Conservation (phyloP, 2,797 vertebrate genomes). For the Chelon auratus region DNA sequence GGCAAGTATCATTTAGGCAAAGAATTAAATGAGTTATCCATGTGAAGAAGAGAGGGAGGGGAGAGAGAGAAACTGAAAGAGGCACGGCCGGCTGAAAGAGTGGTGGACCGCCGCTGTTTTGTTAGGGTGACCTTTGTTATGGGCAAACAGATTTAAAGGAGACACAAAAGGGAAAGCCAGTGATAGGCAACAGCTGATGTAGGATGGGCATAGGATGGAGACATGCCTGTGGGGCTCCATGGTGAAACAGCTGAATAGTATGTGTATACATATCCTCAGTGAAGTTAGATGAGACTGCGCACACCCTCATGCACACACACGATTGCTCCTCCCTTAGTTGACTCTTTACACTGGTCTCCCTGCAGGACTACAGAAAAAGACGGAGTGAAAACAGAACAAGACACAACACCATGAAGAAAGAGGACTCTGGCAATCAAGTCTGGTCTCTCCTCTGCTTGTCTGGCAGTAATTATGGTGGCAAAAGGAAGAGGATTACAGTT, state of each 20-base stretch:
- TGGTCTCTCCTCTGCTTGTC: constrained; percentile 47
- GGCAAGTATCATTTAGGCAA: constrained; percentile 51
- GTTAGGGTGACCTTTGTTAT: constrained; percentile 84
- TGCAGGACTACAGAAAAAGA: constrained; percentile 71
- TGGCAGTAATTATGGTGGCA: constrained; percentile 62
- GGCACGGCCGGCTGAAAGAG: constrained; percentile 44
- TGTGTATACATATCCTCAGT: constrained; percentile 63
- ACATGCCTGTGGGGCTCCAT: constrained; percentile 83
- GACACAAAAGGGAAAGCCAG: constrained; percentile 72
- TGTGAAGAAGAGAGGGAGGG: constrained; percentile 63
- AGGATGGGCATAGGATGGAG: constrained; percentile 61
- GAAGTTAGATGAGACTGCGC: constrained; percentile 65
- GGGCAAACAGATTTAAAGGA: constrained; percentile 82
- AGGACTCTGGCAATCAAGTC: constrained; percentile 40
- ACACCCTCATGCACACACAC: constrained; percentile 41
- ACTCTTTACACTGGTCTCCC: constrained; percentile 65
- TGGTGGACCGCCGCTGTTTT: constrained; percentile 71
- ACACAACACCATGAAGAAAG: constrained; percentile 66
- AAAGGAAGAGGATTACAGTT: constrained; percentile 74
- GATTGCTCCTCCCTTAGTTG: constrained; percentile 72
- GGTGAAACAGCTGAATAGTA: constrained; percentile 80
- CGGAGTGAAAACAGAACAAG: constrained; percentile 58
- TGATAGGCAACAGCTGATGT: constrained; percentile 76
- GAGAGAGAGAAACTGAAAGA: constrained; percentile 57
- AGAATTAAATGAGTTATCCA: constrained; percentile 61